Percentiles rank a stretch among this genome's conserved stretches.
Evolutionary conservation across 2,888 invertebrate species (phyloP).

Genomic region (Hedychridium roseum): DNA sequence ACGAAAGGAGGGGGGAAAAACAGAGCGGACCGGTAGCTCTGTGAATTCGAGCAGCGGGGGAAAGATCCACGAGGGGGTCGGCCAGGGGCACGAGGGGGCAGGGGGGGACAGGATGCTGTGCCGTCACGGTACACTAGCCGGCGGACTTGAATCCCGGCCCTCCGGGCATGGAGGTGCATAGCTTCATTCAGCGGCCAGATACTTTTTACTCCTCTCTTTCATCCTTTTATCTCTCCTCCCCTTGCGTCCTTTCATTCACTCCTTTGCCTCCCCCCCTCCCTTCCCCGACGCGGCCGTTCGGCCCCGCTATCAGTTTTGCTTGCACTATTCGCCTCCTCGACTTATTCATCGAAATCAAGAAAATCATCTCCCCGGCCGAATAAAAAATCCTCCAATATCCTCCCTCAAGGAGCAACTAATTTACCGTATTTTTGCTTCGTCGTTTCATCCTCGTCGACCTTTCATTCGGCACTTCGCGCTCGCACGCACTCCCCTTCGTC

Average conservation of each 20-base stretch:
- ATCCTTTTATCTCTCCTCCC: constrained; percentile 18
- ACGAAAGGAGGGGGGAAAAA: too few relatives aligned
- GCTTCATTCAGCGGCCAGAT: background rate
- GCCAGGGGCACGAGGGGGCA: too few relatives aligned
- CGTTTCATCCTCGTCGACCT: constrained; percentile 19
- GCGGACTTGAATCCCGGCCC: constrained; percentile 43
- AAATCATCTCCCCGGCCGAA: too few relatives aligned
- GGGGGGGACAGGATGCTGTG: constrained; percentile 53
- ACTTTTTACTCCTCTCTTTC: constrained; percentile 4
- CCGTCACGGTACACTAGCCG: constrained; percentile 60
- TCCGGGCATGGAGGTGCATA: constrained; percentile 5
- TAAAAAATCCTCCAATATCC: constrained; percentile 24
- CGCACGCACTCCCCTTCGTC: constrained; percentile 33
- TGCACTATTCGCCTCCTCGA: background rate
- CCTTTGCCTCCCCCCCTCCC: constrained; percentile 22
- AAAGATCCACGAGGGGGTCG: too few relatives aligned
- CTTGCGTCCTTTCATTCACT: constrained; percentile 26
- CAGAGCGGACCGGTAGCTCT: too few relatives aligned
- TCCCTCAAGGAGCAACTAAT: constrained; percentile 21
- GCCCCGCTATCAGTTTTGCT: background rate
- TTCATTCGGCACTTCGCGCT: too few relatives aligned
- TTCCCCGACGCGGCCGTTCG: constrained; percentile 2
- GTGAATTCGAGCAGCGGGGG: too few relatives aligned
- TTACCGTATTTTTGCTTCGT: constrained; percentile 19
- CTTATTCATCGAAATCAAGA: too few relatives aligned